Evolutionary conservation across 2,797 vertebrate species (phyloP).

Genomic region (Xenops minutus): DNA sequence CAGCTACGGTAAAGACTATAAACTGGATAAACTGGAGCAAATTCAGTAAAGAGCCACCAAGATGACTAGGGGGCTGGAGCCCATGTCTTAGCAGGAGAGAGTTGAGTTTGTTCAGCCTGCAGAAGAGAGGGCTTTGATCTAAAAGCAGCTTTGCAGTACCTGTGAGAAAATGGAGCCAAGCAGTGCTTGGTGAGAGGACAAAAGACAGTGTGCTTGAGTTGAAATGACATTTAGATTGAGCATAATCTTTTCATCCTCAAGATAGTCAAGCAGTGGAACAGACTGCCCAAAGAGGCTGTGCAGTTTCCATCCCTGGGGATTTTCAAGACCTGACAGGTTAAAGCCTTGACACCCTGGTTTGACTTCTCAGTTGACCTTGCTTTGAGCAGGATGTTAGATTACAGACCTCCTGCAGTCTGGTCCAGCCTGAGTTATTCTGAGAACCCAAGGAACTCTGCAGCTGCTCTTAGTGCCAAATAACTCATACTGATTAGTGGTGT

Average conservation of each 20-base stretch:
- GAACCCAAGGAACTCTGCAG: neutral
- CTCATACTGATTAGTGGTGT: neutral
- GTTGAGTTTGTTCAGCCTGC: neutral
- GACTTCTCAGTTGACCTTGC: neutral
- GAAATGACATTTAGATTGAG: neutral
- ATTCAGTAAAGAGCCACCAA: neutral
- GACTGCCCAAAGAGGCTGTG: neutral
- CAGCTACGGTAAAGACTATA: neutral
- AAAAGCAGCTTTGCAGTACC: neutral
- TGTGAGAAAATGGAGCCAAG: neutral
- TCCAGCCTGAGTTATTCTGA: neutral
- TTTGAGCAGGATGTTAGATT: neutral
- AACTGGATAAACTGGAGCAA: neutral
- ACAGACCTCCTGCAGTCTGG: neutral
- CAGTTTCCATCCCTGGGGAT: neutral
- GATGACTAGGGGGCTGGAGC: neutral
- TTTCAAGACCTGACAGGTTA: neutral
- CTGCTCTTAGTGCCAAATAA: neutral
- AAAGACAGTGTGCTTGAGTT: neutral
- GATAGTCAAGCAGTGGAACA: neutral
- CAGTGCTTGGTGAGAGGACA: neutral
- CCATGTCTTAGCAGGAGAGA: neutral
- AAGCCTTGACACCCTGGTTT: neutral
- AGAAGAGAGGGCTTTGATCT: neutral
- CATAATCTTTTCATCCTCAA: neutral